Percentiles rank a stretch among this genome's conserved stretches.
These are phyloP conservation scores for Zaprionus kolodkinae DNA, from an alignment of 1,140 invertebrate genomes.

Conservation along the genomic window DNA sequence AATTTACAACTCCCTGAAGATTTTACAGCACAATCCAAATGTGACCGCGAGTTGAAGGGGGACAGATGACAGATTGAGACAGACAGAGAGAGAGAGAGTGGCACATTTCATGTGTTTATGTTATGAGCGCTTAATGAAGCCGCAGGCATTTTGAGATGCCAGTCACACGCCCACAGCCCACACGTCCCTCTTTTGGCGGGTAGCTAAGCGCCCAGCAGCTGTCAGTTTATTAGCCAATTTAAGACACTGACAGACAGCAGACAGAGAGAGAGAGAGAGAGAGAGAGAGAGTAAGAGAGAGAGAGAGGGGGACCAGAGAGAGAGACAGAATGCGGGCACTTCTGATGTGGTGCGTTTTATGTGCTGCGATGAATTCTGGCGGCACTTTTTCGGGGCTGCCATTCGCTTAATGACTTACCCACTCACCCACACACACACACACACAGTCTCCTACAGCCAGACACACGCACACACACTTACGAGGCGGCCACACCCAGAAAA, in stretches of 20 bases:
- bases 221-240: constrained; percentile 81
- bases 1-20: constrained; percentile 29
- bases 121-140: constrained; percentile 76
- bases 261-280: background rate
- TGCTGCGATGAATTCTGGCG: constrained; percentile 79
- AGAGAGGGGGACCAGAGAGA: background rate
- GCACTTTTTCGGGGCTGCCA: constrained; percentile 66
- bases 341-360: constrained; percentile 75
- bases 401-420: constrained; percentile 70
- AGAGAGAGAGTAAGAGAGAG: background rate
- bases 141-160: constrained; percentile 70
- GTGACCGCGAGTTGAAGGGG: background rate
- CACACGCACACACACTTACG: background rate
- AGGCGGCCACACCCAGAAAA: constrained; percentile 55
- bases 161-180: constrained; percentile 53
- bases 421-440: constrained; percentile 23
- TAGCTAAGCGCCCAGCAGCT: constrained; percentile 45
- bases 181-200: background rate
- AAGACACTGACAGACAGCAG: constrained; percentile 59
- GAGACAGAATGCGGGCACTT: constrained; percentile 26
- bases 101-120: constrained; percentile 63
- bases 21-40: constrained; percentile 31
- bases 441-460: too few relatives aligned
- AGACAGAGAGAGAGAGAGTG: background rate
- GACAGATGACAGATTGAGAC: background rate